Conservation (phyloP, 2,113 vertebrate genomes). For the Stictonetta naevosa region DNA sequence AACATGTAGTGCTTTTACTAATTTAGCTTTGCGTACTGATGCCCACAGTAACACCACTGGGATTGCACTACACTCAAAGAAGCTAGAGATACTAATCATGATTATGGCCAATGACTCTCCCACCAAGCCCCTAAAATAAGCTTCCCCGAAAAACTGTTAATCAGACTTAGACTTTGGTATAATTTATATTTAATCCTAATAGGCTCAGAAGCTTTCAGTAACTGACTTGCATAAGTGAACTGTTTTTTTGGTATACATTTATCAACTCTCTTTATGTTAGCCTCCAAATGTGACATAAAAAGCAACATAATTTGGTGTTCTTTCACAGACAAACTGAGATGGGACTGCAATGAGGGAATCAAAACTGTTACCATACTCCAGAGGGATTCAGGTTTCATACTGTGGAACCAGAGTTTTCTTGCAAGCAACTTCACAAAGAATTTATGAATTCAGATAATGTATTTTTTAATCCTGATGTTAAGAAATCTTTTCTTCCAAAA, state of each 20-base stretch:
- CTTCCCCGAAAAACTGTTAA: neutral
- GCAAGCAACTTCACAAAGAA: neutral
- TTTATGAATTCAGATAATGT: neutral
- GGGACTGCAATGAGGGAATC: neutral
- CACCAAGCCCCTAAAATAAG: neutral
- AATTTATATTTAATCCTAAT: constrained; percentile 24
- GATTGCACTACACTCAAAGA: neutral
- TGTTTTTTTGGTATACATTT: neutral
- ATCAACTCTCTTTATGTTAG: neutral
- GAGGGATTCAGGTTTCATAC: neutral
- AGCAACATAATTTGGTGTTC: neutral
- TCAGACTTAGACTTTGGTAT: constrained; percentile 4
- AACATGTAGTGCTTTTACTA: neutral
- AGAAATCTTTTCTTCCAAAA: neutral
- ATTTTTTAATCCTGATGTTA: neutral
- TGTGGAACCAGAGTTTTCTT: neutral
- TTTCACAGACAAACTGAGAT: neutral
- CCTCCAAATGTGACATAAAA: neutral
- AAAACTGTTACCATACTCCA: neutral
- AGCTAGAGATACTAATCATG: neutral
- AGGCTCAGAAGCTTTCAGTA: neutral
- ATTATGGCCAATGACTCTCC: neutral
- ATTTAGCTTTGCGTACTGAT: neutral
- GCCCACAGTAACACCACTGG: neutral
- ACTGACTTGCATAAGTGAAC: neutral